These are phyloP conservation scores for Plemyria rubiginata DNA, from an alignment of 2,888 invertebrate genomes.

Conservation along the genomic window DNA sequence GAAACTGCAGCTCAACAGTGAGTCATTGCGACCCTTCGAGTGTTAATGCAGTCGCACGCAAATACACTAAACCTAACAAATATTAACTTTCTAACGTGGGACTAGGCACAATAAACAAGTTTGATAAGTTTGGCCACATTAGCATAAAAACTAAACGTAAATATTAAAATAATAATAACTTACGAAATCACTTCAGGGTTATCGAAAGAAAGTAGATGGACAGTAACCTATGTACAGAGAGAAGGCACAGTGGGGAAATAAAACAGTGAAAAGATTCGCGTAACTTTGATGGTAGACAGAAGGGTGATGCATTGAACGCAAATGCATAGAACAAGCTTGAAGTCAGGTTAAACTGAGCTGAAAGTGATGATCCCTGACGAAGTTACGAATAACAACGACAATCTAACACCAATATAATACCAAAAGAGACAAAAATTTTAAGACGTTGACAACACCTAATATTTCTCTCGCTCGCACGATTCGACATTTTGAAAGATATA, in stretches of 20 bases:
- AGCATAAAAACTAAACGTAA: constrained; percentile 37
- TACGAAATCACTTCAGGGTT: constrained; percentile 17
- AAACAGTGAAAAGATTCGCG: neutral
- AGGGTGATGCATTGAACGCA: constrained; percentile 18
- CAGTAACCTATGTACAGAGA: constrained; percentile 68
- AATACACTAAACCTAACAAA: constrained; percentile 49
- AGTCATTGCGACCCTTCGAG: constrained; percentile 56
- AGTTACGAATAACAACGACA: constrained; percentile 54
- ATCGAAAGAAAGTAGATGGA: constrained; percentile 43
- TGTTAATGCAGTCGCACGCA: constrained; percentile 41
- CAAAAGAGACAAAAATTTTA: constrained; percentile 55
- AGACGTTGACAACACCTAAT: too few species aligned
- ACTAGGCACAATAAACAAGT: constrained; percentile 60
- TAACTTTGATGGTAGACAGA: constrained; percentile 7
- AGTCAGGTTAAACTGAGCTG: constrained; percentile 26
- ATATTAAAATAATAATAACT: constrained; percentile 31
- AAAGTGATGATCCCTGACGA: constrained; percentile 51
- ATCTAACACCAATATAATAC: constrained; percentile 58
- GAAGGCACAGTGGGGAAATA: constrained; percentile 76
- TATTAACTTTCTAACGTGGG: constrained; percentile 53
- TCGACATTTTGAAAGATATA: too few species aligned
- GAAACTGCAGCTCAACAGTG: constrained; percentile 32
- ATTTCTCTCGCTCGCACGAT: too few species aligned
- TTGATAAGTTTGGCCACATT: constrained; percentile 50
- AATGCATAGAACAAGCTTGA: constrained; percentile 25